A percentile compares a stretch with the other conserved stretches of the same genome.
Evolutionary conservation across 2,797 vertebrate genomes (phyloP).

Genomic region (Mus spretus): DNA sequence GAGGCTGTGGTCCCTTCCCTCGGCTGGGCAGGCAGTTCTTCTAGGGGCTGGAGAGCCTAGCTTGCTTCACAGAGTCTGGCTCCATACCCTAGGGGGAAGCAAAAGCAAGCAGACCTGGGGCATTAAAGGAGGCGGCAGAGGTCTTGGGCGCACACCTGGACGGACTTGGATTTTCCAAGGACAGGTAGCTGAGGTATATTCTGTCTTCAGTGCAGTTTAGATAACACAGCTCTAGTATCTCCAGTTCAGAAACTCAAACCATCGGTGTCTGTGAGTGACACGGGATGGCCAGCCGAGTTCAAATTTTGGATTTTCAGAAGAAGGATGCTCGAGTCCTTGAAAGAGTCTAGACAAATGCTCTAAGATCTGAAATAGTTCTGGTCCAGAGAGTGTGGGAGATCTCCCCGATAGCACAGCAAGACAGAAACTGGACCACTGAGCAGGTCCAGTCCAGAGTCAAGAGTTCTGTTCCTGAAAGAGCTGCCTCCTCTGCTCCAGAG

Average conservation of each 20-base stretch:
- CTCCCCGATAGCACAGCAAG: background rate
- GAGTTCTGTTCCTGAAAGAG: background rate
- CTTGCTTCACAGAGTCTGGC: background rate
- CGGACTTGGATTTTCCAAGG: background rate
- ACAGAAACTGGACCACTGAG: background rate
- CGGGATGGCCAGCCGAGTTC: background rate
- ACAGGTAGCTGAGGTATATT: background rate
- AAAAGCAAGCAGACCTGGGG: constrained; percentile 32
- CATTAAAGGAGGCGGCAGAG: background rate
- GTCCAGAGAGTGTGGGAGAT: background rate
- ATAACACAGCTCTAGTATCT: too few species aligned
- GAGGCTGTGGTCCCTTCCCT: background rate
- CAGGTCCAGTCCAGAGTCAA: background rate
- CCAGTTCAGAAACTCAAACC: background rate
- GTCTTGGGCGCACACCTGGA: too few species aligned
- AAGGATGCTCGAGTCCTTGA: background rate
- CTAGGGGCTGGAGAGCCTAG: background rate
- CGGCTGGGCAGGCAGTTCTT: background rate
- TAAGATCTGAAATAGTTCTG: background rate
- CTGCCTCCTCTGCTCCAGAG: background rate
- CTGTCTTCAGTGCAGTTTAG: background rate
- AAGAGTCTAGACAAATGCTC: background rate
- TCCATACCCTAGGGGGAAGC: background rate
- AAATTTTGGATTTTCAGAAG: background rate
- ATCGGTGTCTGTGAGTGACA: too few species aligned